Evolutionary conservation across 2,113 vertebrate genomes (phyloP).

Genomic region (Syngnathoides biaculeatus): DNA sequence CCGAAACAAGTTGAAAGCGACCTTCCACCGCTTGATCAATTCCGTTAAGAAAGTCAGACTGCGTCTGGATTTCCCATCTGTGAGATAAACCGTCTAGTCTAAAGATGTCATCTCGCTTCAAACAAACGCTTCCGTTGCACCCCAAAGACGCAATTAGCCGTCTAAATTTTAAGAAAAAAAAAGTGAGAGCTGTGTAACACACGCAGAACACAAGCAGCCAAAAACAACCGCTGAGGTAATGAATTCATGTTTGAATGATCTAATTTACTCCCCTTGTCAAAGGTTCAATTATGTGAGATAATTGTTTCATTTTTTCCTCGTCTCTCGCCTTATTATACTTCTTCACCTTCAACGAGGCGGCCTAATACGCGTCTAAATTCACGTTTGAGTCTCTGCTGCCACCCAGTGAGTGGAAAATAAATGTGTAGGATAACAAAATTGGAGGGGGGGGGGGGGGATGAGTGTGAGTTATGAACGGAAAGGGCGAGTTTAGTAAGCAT

Average conservation of each 20-base stretch:
- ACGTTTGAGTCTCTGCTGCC: constrained; percentile 52
- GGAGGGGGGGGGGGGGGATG: no score
- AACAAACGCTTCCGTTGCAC: not conserved
- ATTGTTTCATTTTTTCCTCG: no score
- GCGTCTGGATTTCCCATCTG: not conserved
- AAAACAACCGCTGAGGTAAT: constrained; percentile 1
- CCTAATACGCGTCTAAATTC: not conserved
- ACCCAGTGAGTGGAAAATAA: constrained; percentile 36
- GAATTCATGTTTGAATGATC: not conserved
- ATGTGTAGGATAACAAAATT: not conserved
- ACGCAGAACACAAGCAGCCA: not conserved
- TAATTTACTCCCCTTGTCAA: not conserved
- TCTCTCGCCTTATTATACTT: not conserved
- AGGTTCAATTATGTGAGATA: not conserved
- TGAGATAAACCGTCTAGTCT: not conserved
- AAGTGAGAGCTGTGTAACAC: not conserved
- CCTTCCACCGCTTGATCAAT: not conserved
- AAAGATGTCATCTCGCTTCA: not conserved
- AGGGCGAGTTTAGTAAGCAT: no score
- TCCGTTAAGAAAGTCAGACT: not conserved
- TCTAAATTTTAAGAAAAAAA: not conserved
- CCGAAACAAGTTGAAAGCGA: not conserved
- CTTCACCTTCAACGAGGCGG: not conserved
- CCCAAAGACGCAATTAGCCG: not conserved
- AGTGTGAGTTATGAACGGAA: not conserved